Base-by-base conservation (phyloP, 2,888 invertebrate genomes). In the Gymnocheta viridis region DNA sequence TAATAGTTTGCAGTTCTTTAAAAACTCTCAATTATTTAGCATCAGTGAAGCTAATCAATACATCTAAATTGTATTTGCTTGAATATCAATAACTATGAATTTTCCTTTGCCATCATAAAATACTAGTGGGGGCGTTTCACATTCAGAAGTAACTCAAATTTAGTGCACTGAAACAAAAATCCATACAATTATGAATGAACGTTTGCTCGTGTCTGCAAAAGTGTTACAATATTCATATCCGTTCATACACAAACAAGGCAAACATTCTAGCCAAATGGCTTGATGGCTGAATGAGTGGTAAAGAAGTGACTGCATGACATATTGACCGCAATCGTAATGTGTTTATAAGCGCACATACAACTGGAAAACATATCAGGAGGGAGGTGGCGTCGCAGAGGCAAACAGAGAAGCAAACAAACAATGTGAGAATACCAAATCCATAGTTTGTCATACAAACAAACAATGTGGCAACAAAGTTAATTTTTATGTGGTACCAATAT, bases 301-400 rank as follows among this genome's bases (percentile, higher is more conserved):
- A 38, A 41, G 38, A 41, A 56, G 56, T 81, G 84, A 84, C 76
- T 82, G 81, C 80, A 84, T 86, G 85, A 85, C 86, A 86, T 84
- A 86, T 86, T 86, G 85, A 86, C 86, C 86, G 86, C 86, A 86
- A 86, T 86, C 85, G 78, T 82, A 70, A 70, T 82, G 70, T 79
- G 60, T 78, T 76, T 47, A 73, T 73, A 72, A 32, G 10, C 38
- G 51, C 41, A 44, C 24, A n/a, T 27, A 7, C 41, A 22, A 24
- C 5, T 32, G 38, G 41, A 47, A 74, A 54, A 62, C n/a, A 47
- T 32, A 38, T 17, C 49, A 44, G 1, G 22, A 35, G 49, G 22
- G 4, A 35, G 41, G 58, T 27, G 35, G 10, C 17, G 22, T 6
- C 35, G n/a, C 27, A 27, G 22, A 51, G 4, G 17, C 38, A 29